Evolutionary conservation across 2,797 vertebrate genomes (phyloP), one percentile per base, ranked within the genome.

Genomic region (Bovichtus diacanthus): DNA sequence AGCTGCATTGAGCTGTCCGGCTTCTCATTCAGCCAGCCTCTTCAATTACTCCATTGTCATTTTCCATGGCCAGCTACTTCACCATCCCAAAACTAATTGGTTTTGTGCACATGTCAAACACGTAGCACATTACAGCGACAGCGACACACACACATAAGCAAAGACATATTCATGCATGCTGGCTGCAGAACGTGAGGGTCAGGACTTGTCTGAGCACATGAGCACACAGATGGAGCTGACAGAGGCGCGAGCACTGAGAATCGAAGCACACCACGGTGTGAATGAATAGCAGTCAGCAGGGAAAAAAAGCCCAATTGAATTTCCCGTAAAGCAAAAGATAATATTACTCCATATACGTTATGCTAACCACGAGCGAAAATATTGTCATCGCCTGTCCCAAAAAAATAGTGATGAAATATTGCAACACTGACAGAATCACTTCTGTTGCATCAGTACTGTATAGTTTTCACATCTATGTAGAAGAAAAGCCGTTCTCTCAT

Each of bases 31-130:
- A 81, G 60, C 19, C 79, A 23, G 83, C 76, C 82, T 91, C 92
- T 90, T 94, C 91, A 94, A 91, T 93, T 90, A 92, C 86, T 73
- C 87, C 82, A 91, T 93, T 93, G 90, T 91, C 80, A 90, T 89
- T 88, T 92, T 88, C 72, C 88, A 84, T 80, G 70, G 80, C 74
- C 71, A 49, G 83, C 81, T 83, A 82, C 85, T 89, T 92, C 88
- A 79, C 76, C 81, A 65, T 90, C 86, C 81, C 88, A 86, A 86
- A 92, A 92, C 90, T 92, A 93, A 94, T 93, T 95, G 93, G 88
- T 94, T 93, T 92, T 93, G 88, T 85, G 89, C 84, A 89, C 87
- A 88, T 84, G 87, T 87, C 84, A 83, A 81, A 82, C 71, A 76
- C 46, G 38, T 31, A 69, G 81, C 59, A 69, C 82, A 88, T 46